Base-by-base conservation (phyloP, 2,888 invertebrate genomes). In the Cylindroiulus punctatus region DNA sequence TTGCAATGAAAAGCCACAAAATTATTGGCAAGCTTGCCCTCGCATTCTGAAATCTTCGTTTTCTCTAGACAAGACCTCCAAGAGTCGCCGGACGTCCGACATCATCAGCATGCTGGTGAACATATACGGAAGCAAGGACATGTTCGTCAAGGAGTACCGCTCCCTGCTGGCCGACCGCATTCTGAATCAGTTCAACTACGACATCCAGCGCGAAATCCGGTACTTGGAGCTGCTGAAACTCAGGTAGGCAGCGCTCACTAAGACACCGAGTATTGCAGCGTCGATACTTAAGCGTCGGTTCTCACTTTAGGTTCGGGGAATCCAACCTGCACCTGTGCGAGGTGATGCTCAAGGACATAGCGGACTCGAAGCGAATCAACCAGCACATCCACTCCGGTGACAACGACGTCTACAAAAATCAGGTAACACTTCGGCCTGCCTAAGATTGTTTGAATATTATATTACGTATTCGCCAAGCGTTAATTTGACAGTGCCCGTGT, bases 91-190 rank as follows among this genome's bases (percentile, higher is more conserved):
- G 88, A 93, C 94, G 52, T 94, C 95, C 87, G 99, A 99, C 90
- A 98, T 99, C 85, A 98, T 99, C 90, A 97, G 98, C 84, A 98
- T 99, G 96, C 93, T 99, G 86, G 98, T 99, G 0, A 98, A 97
- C 91, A 98, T 99, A 81, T 99, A 99, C 91, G 99, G 99, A 19
- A 98, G 98, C 90, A 98, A 98, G 91, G 98, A 99, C 91, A 91
- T 99, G 52, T 99, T 99, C 92, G 98, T 99, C 1, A 98, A 98
- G 91, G 99, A 99, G 91, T 99, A 99, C 91, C 93, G 98, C 85
- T 97, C 96, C 76, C 92, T 99, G 26, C 92, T 99, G 88, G 98
- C 98, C 0, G 98, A 99, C 90, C 93, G 98, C 88, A 91, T 98
- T 36, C 91, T 98, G 17, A 94, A 95, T 0, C 96, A 96, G 90